phyloP scores from a whole-genome alignment of 2,113 vertebrate genomes.

The Suncus etruscus region DNA sequence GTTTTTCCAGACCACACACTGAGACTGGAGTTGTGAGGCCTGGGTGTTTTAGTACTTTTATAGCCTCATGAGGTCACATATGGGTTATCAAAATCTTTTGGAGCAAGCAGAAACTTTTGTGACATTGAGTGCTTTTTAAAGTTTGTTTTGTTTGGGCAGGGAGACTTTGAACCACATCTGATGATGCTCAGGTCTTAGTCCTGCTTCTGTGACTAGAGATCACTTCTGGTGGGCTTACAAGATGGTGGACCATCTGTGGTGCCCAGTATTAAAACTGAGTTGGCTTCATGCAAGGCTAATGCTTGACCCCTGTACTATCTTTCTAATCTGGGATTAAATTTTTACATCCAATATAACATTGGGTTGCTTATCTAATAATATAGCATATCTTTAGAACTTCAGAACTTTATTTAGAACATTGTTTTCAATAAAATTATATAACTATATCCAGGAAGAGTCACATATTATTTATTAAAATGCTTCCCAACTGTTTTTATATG shows the following conservation, averaged over 20 bases:
- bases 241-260: no score
- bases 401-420: not conserved
- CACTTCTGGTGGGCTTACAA: no score
- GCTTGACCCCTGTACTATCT: no score
- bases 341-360: not conserved
- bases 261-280: no score
- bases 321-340: no score
- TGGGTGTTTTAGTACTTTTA: not conserved
- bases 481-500: conserved; percentile 14
- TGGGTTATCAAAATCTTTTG: conserved; percentile 10
- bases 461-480: conserved; percentile 30
- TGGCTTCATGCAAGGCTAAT: no score
- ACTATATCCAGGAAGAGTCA: not conserved
- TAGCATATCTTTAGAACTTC: not conserved
- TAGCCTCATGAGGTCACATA: not conserved
- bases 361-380: conserved; percentile 1
- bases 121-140: not conserved
- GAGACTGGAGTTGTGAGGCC: not conserved
- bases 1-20: not conserved
- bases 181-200: no score
- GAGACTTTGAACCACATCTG: no score
- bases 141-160: no score
- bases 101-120: conserved; percentile 1
- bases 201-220: no score
- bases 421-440: conserved; percentile 29